These are phyloP conservation scores for Dilophus febrilis DNA, from an alignment of 2,888 invertebrate species.

Conservation along the genomic window DNA sequence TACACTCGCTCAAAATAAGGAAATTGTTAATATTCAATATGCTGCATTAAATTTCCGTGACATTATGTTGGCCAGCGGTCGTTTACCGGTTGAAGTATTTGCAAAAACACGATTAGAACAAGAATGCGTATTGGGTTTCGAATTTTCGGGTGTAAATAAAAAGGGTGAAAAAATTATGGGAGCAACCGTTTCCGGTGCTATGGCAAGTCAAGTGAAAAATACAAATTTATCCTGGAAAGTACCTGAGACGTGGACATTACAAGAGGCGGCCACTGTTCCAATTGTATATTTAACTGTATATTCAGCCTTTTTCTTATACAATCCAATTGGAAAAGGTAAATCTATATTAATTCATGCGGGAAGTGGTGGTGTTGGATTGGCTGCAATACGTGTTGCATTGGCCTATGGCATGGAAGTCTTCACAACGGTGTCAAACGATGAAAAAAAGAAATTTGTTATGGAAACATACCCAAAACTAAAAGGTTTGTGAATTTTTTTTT, in stretches of 20 bases:
- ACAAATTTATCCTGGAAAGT: slow-evolving; percentile 38
- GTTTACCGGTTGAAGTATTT: slow-evolving; percentile 66
- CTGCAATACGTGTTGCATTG: slow-evolving; percentile 56
- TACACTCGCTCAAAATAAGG: slow-evolving; percentile 32
- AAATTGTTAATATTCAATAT: slow-evolving; percentile 44
- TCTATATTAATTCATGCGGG: slow-evolving; percentile 39
- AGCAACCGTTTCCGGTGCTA: slow-evolving; percentile 33
- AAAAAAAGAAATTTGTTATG: slow-evolving; percentile 45
- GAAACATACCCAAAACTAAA: slow-evolving; percentile 35
- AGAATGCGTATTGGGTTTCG: slow-evolving; percentile 50
- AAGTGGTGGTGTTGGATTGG: slow-evolving; percentile 58
- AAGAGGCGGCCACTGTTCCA: slow-evolving; percentile 62
- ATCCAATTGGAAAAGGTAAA: slow-evolving; percentile 24
- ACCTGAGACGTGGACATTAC: slow-evolving; percentile 52
- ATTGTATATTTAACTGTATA: slow-evolving; percentile 58
- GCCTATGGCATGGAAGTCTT: slow-evolving; percentile 44
- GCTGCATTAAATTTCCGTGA: slow-evolving; percentile 85
- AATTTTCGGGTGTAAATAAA: slow-evolving; percentile 41
- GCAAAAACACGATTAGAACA: slow-evolving; percentile 44
- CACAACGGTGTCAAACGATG: slow-evolving; percentile 50
- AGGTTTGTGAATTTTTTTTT: slow-evolving; percentile 25
- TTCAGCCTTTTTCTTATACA: slow-evolving; percentile 30
- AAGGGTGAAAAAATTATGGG: slow-evolving; percentile 50
- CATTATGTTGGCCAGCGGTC: slow-evolving; percentile 85
- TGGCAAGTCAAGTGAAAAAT: slow-evolving; percentile 37